phyloP scores from a whole-genome alignment of 2,113 vertebrate species.

The Saimiri boliviensis region DNA sequence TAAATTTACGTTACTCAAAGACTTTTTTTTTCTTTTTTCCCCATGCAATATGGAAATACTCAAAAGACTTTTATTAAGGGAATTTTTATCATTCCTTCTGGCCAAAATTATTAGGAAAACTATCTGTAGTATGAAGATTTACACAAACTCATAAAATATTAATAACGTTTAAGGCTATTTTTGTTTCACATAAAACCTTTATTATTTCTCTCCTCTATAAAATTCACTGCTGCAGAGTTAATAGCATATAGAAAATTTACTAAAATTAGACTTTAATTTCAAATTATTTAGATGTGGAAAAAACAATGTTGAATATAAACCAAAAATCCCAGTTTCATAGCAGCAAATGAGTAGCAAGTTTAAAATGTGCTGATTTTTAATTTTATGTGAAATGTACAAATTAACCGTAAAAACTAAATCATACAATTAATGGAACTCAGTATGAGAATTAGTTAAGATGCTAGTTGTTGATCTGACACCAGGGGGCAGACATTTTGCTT shows the following conservation, averaged over 20 bases:
- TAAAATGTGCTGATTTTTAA: background rate
- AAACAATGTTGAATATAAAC: background rate
- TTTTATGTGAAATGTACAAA: conserved; percentile 29
- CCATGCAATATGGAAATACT: background rate
- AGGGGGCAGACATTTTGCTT: conserved; percentile 77
- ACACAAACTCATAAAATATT: conserved; percentile 47
- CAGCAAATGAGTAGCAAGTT: background rate
- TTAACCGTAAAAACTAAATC: background rate
- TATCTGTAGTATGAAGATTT: conserved; percentile 10
- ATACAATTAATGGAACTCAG: background rate
- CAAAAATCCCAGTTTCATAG: background rate
- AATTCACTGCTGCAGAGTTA: conserved; percentile 19
- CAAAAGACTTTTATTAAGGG: background rate
- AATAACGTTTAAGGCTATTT: conserved; percentile 46
- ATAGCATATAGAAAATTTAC: background rate
- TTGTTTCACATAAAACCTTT: conserved; percentile 34
- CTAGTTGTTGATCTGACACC: conserved; percentile 64
- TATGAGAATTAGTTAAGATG: conserved; percentile 46
- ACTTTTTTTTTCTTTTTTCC: background rate
- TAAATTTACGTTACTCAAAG: background rate
- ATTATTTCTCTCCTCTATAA: conserved; percentile 18
- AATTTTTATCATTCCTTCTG: conserved; percentile 31
- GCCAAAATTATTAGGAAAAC: conserved; percentile 35
- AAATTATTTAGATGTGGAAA: conserved; percentile 25
- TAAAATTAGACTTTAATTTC: conserved; percentile 41